Evolutionary conservation across 1,140 invertebrate species (phyloP), one percentile per base, ranked within the genome.

Genomic region (Oreohelix idahoensis): DNA sequence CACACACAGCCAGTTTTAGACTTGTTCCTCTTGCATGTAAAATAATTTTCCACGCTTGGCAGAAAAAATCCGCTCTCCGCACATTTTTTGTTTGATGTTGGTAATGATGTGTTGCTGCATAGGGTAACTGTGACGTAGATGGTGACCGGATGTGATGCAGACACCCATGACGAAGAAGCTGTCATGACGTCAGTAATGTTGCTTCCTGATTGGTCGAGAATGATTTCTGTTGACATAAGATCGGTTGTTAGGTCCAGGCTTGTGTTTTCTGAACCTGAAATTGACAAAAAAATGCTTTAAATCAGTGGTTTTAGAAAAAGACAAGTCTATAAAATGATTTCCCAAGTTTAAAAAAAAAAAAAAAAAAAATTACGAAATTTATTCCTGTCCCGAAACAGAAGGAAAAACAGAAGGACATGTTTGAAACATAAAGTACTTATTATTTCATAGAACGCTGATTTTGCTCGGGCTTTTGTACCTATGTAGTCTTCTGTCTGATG

Each of bases 21-120:
- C n/a, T 32, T 29, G 39, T 83, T 71, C 39, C 51, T 58, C 13
- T 35, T 17, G 51, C 84, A 87, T 0, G 70, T 81, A 15, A 85
- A 79, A 29, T 71, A 87, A 45, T 85, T 79, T 45, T 87, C 86
- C 5, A 85, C n/a, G 13, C 77, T 74, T 4, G 86, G 84, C 35
- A 87, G 69, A 69, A 83, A 79, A 42, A 87, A 87, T 17, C 75
- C 86, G 73, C 75, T 87, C 20, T 83, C 74, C 26, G 66, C 2
- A 45, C 74, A 83, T 58, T 8, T 13, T 58, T n/a, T 58, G 17
- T 8, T 49, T 49, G 35, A 38, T 39, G 79, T 15, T 32, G 69
- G 45, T 35, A n/a, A 58, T 23, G 38, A 36, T 1, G 29, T 13
- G 66, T 70, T 29, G 39, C 32, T 51, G 45, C 79, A 81, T 35